Base-by-base conservation (phyloP, 92 coral and sea anemone species). In the Porites rus region DNA sequence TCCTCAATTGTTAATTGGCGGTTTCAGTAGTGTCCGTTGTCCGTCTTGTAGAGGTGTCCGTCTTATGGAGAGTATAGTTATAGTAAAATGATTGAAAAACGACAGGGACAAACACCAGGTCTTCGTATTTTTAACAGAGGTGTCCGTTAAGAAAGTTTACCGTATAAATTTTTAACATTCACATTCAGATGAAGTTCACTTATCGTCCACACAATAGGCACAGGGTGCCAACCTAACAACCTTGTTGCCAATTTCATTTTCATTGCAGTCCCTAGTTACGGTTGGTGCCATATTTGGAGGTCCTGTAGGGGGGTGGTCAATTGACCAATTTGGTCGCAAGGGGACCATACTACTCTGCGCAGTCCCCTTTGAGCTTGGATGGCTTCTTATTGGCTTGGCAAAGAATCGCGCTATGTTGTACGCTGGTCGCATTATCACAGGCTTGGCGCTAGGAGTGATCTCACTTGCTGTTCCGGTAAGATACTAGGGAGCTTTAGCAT, bases 381-480 rank as follows among this genome's bases (percentile, higher is more conserved):
- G 99, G 99, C 61, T 91, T 25, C 87, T 96, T 25, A 87, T 96
- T 10, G 77, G 89, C 16, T 93, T 63, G 70, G 98, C 96, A 5
- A 73, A 74, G 17, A 83, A 74, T 62, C 85, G 54, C 21, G 72
- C 84, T 43, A 88, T 89, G 94, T 70, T 96, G 84, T 93, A 91
- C 81, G 65, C 91, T 78, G 99, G 99, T 61, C 85, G 99, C 43
- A 65, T 93, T 59, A 83, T 94, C 7, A 83, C 92, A 76, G 99
- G 99, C 17, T 0, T 95, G 38, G 98, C 85, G 13, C 80, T 86
- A 62, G 99, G 99, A 8, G 90, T 85, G 31, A 77, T 91, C 10
- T 96, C 99, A 5, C 73, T 95, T 61, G 84, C 95, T 19, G 98
- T 95, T 28, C 99, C 99, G 11, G 99, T 96, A 78, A 92, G 99